Evolutionary conservation across 2,888 invertebrate species (phyloP).

Genomic region (Philaethria dido): DNA sequence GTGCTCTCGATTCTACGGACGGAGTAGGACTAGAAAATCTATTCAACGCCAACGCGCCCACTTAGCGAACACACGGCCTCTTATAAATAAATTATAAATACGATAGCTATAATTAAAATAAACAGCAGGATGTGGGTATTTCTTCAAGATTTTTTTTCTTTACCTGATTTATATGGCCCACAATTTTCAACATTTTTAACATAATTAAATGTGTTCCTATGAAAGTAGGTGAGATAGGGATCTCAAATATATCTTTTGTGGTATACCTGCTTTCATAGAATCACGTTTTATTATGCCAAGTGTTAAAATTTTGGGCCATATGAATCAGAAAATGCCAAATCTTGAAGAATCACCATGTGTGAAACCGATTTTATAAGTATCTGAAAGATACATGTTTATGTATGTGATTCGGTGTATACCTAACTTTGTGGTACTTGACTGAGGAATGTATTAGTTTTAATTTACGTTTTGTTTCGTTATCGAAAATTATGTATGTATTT

Average conservation of each 20-base stretch:
- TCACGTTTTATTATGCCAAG: no score
- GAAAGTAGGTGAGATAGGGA: no score
- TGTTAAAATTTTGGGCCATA: no score
- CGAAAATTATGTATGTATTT: conserved; percentile 1
- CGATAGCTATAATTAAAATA: conserved; percentile 30
- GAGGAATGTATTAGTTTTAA: neutral
- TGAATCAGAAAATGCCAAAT: no score
- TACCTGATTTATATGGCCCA: no score
- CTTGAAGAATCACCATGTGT: no score
- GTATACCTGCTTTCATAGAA: no score
- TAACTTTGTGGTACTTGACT: conserved; percentile 15
- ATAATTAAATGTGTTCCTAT: no score
- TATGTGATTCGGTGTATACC: conserved; percentile 5
- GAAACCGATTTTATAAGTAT: conserved; percentile 26
- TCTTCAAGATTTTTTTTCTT: no score
- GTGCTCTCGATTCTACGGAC: conserved; percentile 63
- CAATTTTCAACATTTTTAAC: no score
- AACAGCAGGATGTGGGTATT: conserved; percentile 29
- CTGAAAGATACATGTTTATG: conserved; percentile 25
- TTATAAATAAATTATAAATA: conserved; percentile 1
- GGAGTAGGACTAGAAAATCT: conserved; percentile 66
- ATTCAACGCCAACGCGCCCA: conserved; percentile 64
- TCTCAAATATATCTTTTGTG: no score
- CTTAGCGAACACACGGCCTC: conserved; percentile 53
- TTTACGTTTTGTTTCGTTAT: conserved; percentile 16